Percentiles rank a stretch among this genome's conserved stretches.
Evolutionary conservation across 2,888 invertebrate genomes (phyloP).

Genomic region (Xestia ashworthii): DNA sequence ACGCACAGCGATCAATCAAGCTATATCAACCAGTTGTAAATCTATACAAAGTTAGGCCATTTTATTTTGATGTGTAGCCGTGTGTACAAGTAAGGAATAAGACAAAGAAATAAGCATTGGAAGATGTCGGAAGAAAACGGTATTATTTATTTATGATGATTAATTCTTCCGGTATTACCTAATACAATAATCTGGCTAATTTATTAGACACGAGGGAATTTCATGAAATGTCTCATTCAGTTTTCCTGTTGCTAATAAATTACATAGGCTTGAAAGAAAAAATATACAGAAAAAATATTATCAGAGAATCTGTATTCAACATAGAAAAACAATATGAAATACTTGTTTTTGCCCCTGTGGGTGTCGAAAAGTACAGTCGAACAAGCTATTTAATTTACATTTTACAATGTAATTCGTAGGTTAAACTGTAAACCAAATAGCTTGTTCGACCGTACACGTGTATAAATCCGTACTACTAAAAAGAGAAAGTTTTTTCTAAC

Average conservation of each 20-base stretch:
- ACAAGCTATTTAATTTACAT: too few relatives aligned
- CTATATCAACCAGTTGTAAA: too few relatives aligned
- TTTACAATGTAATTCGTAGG: too few relatives aligned
- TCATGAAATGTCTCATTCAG: background rate
- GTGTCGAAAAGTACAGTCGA: background rate
- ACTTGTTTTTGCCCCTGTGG: background rate
- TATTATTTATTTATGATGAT: background rate
- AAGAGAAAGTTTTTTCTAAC: too few relatives aligned
- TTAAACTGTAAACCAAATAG: too few relatives aligned
- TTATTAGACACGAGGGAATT: background rate
- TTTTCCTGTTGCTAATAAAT: slow-evolving; percentile 8
- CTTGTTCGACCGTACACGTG: too few relatives aligned
- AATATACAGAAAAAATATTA: background rate
- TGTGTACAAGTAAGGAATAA: background rate
- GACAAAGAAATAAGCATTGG: background rate
- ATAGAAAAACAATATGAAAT: background rate
- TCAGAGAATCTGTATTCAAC: background rate
- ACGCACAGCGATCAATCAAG: too few relatives aligned
- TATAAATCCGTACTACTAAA: too few relatives aligned
- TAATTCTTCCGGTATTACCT: background rate
- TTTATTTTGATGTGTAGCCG: too few relatives aligned
- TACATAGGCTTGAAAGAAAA: background rate
- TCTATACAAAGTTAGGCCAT: too few relatives aligned
- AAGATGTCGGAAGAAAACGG: background rate
- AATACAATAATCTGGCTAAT: background rate